Base-by-base conservation (phyloP, 2,888 invertebrate species). In the Drosophila antonietae region DNA sequence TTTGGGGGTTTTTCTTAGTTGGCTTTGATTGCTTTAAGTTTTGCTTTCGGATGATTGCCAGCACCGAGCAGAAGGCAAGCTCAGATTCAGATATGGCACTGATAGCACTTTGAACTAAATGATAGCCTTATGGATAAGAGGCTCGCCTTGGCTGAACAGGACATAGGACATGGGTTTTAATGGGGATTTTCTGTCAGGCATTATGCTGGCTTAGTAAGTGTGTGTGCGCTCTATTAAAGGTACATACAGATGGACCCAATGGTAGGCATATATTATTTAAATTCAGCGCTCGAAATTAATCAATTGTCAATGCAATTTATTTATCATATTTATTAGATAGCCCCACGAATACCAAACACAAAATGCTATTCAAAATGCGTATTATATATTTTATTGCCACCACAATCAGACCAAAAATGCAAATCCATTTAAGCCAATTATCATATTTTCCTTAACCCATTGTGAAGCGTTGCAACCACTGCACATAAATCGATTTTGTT, bases 11-110 rank as follows among this genome's bases (percentile, higher is more conserved):
- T 68, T 64, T 63, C 78, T 81, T 70, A 71, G 72, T 74, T 79
- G 68, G 70, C 73, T 88, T 69, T 88, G 83, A 84, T 88, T 84
- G 73, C 88, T 88, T 78, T 74, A 83, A 83, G 84, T 81, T 88
- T 84, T 88, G 82, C 83, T 85, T 78, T 82, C 74, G 58, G 58
- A 68, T 81, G 77, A 84, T 83, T 78, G 81, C 60, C 67, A 57
- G 37, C 53, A 59, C 56, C 60, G 68, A 76, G 56, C 66, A 57
- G 75, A 79, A 65, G 58, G 59, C 75, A 41, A 49, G 66, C 66
- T 62, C 64, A 57, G 74, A 81, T 72, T 62, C 66, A 51, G 74
- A 81, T 69, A 69, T 60, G 66, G 57, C 68, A 61, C 67, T 73
- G 75, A 88, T 83, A 75, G 83, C 83, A 63, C 75, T 83, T 85